These are phyloP conservation scores for Bubo bubo DNA, from an alignment of 2,113 vertebrate species.

Conservation along the genomic window DNA sequence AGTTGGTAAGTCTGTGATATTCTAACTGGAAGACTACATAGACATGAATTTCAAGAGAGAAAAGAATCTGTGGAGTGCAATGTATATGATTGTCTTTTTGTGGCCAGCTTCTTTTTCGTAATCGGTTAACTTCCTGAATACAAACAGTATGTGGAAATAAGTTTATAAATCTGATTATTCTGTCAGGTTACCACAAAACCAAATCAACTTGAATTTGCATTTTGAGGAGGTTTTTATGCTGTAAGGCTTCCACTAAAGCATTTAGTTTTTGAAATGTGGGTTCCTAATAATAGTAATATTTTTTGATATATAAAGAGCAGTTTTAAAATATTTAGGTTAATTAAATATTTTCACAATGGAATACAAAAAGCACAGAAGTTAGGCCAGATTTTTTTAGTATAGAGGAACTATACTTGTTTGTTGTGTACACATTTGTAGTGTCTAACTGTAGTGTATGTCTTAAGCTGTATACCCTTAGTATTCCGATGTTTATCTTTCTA, in stretches of 20 bases:
- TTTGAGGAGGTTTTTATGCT: background rate
- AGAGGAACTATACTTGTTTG: background rate
- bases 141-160: background rate
- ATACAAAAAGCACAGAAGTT: background rate
- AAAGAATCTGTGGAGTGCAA: background rate
- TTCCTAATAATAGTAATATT: background rate
- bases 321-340: background rate
- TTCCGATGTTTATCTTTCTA: background rate
- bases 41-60: background rate
- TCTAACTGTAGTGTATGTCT: background rate
- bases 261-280: background rate
- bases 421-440: background rate
- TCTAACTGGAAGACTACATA: background rate
- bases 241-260: background rate
- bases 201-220: background rate
- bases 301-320: background rate
- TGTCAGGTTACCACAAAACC: background rate
- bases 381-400: background rate
- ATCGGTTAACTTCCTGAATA: background rate
- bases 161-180: background rate
- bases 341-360: background rate
- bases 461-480: background rate
- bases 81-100: background rate
- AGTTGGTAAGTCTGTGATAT: background rate
- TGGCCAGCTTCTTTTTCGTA: background rate